These are phyloP conservation scores for Sipha flava DNA, from an alignment of 1,140 invertebrate genomes.

Conservation along the genomic window DNA sequence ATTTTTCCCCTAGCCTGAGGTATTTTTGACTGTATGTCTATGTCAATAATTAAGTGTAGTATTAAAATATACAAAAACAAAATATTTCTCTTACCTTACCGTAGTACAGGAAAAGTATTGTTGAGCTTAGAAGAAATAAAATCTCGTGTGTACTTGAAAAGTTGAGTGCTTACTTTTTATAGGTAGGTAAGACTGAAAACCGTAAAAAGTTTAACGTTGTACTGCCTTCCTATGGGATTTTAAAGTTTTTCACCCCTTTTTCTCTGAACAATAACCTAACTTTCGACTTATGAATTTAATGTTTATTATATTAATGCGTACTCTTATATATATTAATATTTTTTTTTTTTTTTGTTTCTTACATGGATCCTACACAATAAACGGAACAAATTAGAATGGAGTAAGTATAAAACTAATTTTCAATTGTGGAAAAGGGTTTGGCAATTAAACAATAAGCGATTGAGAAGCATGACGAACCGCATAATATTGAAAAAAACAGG, in stretches of 20 bases:
- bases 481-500: background rate
- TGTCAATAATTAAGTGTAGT: too few species aligned
- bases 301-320: background rate
- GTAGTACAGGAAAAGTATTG: too few species aligned
- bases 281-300: background rate
- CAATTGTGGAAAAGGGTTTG: background rate
- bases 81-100: too few species aligned
- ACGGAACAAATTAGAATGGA: slow-evolving; percentile 10
- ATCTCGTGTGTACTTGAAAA: background rate
- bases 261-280: background rate
- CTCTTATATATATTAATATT: too few species aligned
- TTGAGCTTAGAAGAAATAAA: background rate
- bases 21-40: too few species aligned
- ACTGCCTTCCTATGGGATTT: background rate
- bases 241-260: background rate
- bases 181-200: background rate
- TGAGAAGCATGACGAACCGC: slow-evolving; percentile 26
- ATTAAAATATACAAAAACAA: too few species aligned
- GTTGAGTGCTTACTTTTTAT: background rate
- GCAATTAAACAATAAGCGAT: background rate
- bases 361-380: background rate
- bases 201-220: background rate
- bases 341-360: background rate
- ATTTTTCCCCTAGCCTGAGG: too few species aligned
- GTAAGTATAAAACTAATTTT: slow-evolving; percentile 27